phyloP scores from a whole-genome alignment of 2,888 invertebrate species.

The Cerastis leucographa region DNA sequence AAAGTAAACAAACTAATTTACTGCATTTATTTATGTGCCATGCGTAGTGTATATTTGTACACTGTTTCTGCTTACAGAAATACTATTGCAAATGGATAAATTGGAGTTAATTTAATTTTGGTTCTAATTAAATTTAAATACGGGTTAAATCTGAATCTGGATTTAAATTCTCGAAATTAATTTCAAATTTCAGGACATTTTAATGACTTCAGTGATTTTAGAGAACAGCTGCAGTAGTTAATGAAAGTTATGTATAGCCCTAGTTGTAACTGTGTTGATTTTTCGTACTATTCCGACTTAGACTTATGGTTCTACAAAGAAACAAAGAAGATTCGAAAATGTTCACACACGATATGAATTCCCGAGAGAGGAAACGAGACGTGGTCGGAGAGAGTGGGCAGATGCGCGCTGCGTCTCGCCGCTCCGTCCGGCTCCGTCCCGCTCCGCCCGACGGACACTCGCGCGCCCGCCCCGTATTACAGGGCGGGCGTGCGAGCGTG shows the following conservation, averaged over 20 bases:
- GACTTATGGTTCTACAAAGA: conserved; percentile 69
- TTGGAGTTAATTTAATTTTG: conserved; percentile 34
- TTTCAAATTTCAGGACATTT: conserved; percentile 28
- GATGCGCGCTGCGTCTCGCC: conserved; percentile 45
- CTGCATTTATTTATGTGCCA: conserved; percentile 4
- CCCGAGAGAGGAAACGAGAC: conserved; percentile 68
- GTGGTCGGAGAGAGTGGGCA: conserved; percentile 64
- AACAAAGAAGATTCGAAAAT: conserved; percentile 74
- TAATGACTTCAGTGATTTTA: conserved; percentile 23
- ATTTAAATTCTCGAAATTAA: conserved; percentile 21
- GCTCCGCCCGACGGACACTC: background rate
- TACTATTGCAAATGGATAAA: conserved; percentile 23
- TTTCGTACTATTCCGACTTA: conserved; percentile 55
- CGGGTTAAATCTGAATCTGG: conserved; percentile 29
- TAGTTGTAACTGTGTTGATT: conserved; percentile 49
- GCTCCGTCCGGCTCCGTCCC: background rate
- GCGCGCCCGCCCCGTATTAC: conserved; percentile 58
- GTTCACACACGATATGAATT: conserved; percentile 76
- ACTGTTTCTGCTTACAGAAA: conserved; percentile 7
- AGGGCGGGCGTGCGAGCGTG: too few species aligned
- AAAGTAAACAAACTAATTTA: conserved; percentile 17
- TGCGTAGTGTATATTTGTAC: background rate
- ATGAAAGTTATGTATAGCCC: conserved; percentile 25
- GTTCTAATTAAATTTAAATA: conserved; percentile 19
- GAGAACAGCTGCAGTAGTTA: conserved; percentile 24